Evolutionary conservation across 2,888 invertebrate species (phyloP).

Genomic region (Macropis europaea): DNA sequence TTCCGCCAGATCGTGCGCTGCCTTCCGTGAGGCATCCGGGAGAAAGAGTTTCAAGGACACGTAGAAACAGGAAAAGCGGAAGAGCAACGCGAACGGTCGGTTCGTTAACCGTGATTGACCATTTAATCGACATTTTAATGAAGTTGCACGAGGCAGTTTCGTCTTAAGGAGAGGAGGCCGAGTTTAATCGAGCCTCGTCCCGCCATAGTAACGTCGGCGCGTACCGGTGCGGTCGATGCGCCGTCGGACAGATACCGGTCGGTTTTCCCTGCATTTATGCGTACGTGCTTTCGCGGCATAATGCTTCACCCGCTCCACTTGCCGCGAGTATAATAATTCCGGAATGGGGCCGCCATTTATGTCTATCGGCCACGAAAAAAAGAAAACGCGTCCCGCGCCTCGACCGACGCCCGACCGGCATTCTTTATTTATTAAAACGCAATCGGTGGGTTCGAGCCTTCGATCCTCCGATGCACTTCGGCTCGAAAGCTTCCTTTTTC

Average conservation of each 20-base stretch:
- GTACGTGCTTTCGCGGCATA: constrained; percentile 12
- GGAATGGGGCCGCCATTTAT: neutral
- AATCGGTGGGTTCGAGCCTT: neutral
- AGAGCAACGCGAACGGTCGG: constrained; percentile 18
- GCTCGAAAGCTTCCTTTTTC: neutral
- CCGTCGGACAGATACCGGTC: constrained; percentile 1
- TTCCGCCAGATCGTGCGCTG: too few species aligned
- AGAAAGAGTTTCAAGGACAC: constrained; percentile 5
- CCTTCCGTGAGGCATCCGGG: too few species aligned
- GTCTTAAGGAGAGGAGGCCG: constrained; percentile 59
- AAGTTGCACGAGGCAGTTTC: constrained; percentile 65
- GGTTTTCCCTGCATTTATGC: constrained; percentile 1
- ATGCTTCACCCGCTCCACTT: constrained; percentile 4
- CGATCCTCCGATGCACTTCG: neutral
- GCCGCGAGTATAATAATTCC: constrained; percentile 18
- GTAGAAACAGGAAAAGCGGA: neutral
- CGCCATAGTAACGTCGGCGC: constrained; percentile 32
- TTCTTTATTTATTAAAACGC: neutral
- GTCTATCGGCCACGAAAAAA: neutral
- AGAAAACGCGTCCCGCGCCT: neutral
- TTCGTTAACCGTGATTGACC: constrained; percentile 73
- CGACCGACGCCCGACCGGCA: neutral
- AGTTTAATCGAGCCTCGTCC: constrained; percentile 47
- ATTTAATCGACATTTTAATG: constrained; percentile 75
- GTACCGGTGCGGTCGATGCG: constrained; percentile 30